These are phyloP conservation scores for Magallana ariakensis DNA, from an alignment of 1,140 invertebrate genomes.

Conservation along the genomic window DNA sequence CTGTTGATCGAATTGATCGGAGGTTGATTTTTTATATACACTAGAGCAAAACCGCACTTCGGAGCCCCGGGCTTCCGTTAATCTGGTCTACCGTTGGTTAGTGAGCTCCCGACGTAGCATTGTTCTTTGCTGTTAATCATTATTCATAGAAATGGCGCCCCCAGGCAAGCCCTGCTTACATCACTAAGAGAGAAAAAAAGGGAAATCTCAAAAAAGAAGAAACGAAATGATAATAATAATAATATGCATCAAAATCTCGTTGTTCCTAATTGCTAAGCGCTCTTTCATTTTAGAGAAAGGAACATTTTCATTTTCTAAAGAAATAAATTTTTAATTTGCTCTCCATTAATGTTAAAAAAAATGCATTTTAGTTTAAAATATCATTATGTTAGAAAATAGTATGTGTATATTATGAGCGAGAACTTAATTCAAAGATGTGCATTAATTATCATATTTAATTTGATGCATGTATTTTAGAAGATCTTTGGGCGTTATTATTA, in stretches of 20 bases:
- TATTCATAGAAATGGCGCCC: slow-evolving; percentile 12
- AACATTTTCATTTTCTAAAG: too few species aligned
- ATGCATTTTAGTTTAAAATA: too few species aligned
- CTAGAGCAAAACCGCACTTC: background rate
- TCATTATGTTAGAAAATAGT: too few species aligned
- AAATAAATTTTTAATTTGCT: too few species aligned
- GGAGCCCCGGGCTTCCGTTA: slow-evolving; percentile 3
- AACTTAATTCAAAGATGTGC: background rate
- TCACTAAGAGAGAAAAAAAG: background rate
- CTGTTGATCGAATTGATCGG: background rate
- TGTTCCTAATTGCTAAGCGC: too few species aligned
- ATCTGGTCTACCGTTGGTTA: background rate
- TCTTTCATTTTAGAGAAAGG: too few species aligned
- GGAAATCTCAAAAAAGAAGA: slow-evolving; percentile 6
- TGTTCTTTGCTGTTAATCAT: background rate
- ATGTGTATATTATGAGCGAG: background rate
- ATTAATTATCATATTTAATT: slow-evolving; percentile 19
- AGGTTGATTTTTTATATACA: slow-evolving; percentile 12
- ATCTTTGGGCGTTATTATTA: background rate
- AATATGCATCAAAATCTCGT: too few species aligned
- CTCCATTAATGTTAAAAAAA: too few species aligned
- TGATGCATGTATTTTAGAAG: background rate
- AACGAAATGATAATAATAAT: background rate
- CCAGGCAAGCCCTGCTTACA: background rate
- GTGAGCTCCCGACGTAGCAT: background rate